phyloP scores from a whole-genome alignment of 2,113 vertebrate species.

The Dicaeum eximium region DNA sequence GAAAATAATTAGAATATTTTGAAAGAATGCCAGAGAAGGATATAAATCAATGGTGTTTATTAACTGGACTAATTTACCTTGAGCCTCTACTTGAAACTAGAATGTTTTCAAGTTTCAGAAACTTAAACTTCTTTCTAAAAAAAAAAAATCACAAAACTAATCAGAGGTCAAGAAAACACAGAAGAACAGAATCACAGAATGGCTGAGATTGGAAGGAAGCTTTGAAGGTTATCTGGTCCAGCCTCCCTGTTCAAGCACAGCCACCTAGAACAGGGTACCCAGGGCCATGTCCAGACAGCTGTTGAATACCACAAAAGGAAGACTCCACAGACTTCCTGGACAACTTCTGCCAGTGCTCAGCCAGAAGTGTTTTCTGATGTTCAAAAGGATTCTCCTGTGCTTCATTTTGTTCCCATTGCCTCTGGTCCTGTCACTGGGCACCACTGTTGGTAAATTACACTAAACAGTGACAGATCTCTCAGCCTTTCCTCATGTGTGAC shows the following conservation, averaged over 20 bases:
- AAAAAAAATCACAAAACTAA: background rate
- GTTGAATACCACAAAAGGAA: background rate
- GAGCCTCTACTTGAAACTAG: background rate
- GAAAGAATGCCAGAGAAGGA: background rate
- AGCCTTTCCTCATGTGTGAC: background rate
- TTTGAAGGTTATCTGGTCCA: background rate
- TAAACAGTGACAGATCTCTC: background rate
- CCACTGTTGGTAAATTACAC: background rate
- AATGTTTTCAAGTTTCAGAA: background rate
- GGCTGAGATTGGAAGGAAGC: background rate
- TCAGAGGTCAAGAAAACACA: background rate
- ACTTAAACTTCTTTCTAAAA: background rate
- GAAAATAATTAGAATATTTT: background rate
- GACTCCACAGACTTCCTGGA: background rate
- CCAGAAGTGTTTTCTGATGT: background rate
- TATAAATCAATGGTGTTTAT: background rate
- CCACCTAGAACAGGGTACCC: background rate
- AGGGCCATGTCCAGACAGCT: background rate
- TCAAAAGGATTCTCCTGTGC: background rate
- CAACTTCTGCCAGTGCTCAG: background rate
- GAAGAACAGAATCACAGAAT: background rate
- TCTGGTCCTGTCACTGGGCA: background rate
- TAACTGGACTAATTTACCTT: background rate
- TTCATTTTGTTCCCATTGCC: background rate
- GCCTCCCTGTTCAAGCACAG: rapidly evolving